These are phyloP conservation scores for Pyralis farinalis DNA, from an alignment of 2,888 invertebrate species.

Conservation along the genomic window DNA sequence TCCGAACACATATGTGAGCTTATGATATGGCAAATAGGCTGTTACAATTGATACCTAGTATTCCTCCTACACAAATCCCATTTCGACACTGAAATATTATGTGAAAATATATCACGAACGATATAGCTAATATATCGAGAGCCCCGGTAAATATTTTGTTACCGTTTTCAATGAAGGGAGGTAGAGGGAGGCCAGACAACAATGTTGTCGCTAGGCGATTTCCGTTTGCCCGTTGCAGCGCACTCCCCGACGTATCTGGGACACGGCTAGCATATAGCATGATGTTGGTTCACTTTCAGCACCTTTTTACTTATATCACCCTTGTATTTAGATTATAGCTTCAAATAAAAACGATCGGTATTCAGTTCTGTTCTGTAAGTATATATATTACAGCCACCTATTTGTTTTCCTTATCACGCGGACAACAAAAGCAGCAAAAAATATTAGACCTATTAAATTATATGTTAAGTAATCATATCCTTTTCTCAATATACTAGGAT, in stretches of 20 bases:
- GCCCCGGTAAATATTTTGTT: conserved; percentile 12
- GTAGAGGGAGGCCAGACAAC: conserved; percentile 52
- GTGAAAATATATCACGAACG: background rate
- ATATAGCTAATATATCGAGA: background rate
- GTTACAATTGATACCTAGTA: too few relatives aligned
- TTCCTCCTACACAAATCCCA: too few relatives aligned
- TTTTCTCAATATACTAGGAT: too few relatives aligned
- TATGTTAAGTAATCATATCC: too few relatives aligned
- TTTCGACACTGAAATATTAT: background rate
- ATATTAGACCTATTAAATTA: too few relatives aligned
- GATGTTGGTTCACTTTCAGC: conserved; percentile 21
- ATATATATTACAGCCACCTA: too few relatives aligned
- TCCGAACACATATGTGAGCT: conserved; percentile 2
- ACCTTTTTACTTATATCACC: conserved; percentile 6
- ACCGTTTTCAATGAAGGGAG: conserved; percentile 21
- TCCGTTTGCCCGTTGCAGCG: conserved; percentile 62
- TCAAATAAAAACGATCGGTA: too few relatives aligned
- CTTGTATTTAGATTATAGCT: conserved; percentile 12
- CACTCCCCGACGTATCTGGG: conserved; percentile 69
- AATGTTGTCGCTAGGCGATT: conserved; percentile 75
- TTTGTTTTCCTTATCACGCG: too few relatives aligned
- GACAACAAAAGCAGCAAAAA: too few relatives aligned
- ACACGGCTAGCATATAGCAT: conserved; percentile 45
- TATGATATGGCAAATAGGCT: background rate
- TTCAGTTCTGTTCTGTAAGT: too few relatives aligned